Base-by-base conservation (phyloP, 2,888 invertebrate species). In the Apamea monoglypha region DNA sequence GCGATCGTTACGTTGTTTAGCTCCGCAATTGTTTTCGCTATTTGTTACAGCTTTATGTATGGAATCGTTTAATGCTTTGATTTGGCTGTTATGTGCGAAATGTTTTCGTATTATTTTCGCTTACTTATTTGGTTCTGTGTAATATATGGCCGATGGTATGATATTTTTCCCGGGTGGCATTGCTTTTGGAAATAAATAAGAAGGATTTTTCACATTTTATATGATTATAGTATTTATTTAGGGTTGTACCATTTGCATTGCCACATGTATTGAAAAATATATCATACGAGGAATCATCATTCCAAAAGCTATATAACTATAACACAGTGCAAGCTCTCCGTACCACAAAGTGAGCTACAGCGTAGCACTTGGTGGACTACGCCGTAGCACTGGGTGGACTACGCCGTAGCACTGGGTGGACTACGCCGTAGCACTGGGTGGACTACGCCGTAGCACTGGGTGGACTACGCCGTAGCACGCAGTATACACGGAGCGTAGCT, bases 51-150 rank as follows among this genome's bases (percentile, higher is more conserved):
- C 14, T 74, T 69, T 78, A 66, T 77, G 72, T 83, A 84, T 61
- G 84, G 78, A 74, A 72, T 47, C 84, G 72, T 87, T 83, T 86
- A 84, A 79, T 84, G 59, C 70, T 71, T 73, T 59, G 72, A 79
- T 74, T 74, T 73, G 72, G 79, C 66, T 56, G 76, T 67, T 73
- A 77, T 77, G 66, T 61, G 64, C 40, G 36, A 64, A 76, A 74
- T 81, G 73, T 84, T 80, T 87, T 66, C 56, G 36, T 66, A 82
- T 59, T 53, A 61, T 74, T 86, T 80, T 67, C 36, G 76, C 64
- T 73, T 64, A 75, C 63, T 83, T 79, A 63, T 79, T 75, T 53
- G 56, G 14, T 53, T 71, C 8, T 78, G 21, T 74, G 21, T 63
- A 63, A 63, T 61, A 44, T 74, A 25, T 40, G 14, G 53, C 29